Evolutionary conservation across 2,797 vertebrate species (phyloP).

Genomic region (Valencia hispanica): DNA sequence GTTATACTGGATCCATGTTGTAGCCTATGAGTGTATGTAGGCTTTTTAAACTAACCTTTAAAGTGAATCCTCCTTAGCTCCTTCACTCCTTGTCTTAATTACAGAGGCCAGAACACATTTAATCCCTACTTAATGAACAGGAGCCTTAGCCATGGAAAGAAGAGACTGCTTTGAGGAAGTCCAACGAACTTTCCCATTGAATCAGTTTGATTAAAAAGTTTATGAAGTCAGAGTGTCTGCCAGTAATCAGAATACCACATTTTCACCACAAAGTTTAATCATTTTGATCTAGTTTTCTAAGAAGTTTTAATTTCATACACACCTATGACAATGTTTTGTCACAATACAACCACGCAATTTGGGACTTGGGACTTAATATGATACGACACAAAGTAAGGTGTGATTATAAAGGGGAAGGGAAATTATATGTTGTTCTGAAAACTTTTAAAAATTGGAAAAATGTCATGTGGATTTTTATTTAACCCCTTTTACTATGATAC

Average conservation of each 20-base stretch:
- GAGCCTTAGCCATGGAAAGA: conserved; percentile 42
- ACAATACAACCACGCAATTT: neutral
- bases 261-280: neutral
- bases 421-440: neutral
- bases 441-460: neutral
- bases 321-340: neutral
- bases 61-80: conserved; percentile 63
- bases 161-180: conserved; percentile 51
- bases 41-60: conserved; percentile 61
- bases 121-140: conserved; percentile 76
- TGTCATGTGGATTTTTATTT: neutral
- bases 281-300: neutral
- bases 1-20: conserved; percentile 37
- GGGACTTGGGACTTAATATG: no score
- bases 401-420: neutral
- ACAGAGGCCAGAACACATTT: conserved; percentile 65
- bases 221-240: conserved; percentile 22
- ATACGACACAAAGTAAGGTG: neutral
- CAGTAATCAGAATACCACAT: conserved; percentile 4
- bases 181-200: conserved; percentile 41
- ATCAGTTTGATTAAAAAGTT: conserved; percentile 50
- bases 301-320: neutral
- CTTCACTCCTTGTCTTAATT: conserved; percentile 70
- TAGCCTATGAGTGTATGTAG: conserved; percentile 44
- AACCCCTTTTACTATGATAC: neutral